Conservation (phyloP, 1,140 invertebrate species). For the Chionoecetes opilio region DNA sequence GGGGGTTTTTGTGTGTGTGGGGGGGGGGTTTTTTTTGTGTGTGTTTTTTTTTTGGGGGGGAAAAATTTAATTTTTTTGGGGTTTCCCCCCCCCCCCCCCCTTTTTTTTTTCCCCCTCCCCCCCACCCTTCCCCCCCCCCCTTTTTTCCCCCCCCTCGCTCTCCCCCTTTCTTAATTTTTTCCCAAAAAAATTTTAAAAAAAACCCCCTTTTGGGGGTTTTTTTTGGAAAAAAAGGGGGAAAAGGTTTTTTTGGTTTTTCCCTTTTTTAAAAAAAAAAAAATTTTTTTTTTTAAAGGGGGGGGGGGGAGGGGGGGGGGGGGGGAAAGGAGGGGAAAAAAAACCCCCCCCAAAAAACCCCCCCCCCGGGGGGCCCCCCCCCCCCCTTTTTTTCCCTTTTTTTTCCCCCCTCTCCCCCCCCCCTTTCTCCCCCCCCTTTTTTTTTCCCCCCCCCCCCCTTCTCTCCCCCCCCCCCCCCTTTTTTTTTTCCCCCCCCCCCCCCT, state of each 20-base stretch:
- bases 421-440: neutral
- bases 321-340: neutral
- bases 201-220: too few relatives aligned
- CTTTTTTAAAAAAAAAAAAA: too few relatives aligned
- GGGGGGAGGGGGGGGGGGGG: neutral
- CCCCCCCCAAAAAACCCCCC: neutral
- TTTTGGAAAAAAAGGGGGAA: neutral
- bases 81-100: too few relatives aligned
- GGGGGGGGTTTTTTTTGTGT: neutral
- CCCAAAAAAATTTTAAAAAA: too few relatives aligned
- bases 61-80: too few relatives aligned
- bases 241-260: too few relatives aligned
- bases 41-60: too few relatives aligned
- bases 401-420: conserved; percentile 11
- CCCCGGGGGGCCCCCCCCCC: neutral
- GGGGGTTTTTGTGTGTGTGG: neutral
- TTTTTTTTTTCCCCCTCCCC: too few relatives aligned
- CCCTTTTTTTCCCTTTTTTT: neutral
- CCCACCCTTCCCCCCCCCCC: too few relatives aligned
- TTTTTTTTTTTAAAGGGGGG: too few relatives aligned
- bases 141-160: too few relatives aligned
- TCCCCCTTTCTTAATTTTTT: too few relatives aligned
- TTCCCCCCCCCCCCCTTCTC: neutral
- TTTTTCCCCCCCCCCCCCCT: neutral
- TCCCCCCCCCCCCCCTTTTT: neutral